A percentile compares a stretch with the other conserved stretches of the same genome.
Evolutionary conservation across 1,140 invertebrate genomes (phyloP).

Genomic region (Archivesica marissinica): DNA sequence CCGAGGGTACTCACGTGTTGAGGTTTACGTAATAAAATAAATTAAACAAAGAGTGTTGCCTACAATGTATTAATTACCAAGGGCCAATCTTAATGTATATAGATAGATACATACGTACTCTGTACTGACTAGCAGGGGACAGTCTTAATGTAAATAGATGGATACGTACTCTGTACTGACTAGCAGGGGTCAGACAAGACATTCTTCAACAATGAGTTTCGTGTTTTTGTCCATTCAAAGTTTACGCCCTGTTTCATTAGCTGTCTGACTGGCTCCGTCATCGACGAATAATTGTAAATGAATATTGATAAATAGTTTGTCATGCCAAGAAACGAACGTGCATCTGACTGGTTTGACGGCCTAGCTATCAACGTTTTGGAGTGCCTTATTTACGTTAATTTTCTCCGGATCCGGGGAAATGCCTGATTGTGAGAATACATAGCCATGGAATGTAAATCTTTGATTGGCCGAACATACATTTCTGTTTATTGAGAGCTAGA

Average conservation of each 20-base stretch:
- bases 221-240: conserved; percentile 54
- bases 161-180: no score
- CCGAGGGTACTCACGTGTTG: no score
- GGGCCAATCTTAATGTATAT: no score
- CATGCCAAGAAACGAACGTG: conserved; percentile 64
- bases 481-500: not conserved
- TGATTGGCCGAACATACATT: not conserved
- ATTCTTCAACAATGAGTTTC: no score
- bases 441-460: not conserved
- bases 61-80: no score
- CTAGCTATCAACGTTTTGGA: not conserved
- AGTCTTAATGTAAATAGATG: no score
- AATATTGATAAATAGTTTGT: conserved; percentile 60
- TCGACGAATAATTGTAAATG: conserved; percentile 56
- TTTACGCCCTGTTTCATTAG: not conserved
- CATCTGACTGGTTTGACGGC: conserved; percentile 49
- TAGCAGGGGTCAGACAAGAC: no score
- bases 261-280: conserved; percentile 55
- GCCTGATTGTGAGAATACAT: not conserved
- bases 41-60: no score
- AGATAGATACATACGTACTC: no score
- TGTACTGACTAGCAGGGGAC: no score
- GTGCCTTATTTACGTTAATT: not conserved
- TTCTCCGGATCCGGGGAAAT: not conserved
- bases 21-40: no score